Base-by-base conservation (phyloP, 2,797 vertebrate genomes). In the Hapalemur alaotrensis region DNA sequence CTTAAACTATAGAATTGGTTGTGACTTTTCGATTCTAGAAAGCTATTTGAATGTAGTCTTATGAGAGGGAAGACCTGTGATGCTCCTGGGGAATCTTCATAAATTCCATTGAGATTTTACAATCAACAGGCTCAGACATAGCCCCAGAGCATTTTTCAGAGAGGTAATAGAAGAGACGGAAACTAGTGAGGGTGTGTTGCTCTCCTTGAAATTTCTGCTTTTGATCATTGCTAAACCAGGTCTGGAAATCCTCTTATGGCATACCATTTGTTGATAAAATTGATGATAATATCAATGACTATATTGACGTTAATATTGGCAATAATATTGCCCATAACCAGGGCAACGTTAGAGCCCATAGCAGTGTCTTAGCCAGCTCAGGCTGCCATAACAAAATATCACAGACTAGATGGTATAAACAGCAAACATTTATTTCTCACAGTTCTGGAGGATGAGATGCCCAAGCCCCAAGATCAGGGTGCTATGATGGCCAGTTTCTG, bases 1-100 rank as follows among this genome's bases (percentile, higher is more conserved):
- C 96, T 96, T 94, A 93, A 94, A 82, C 90, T 82, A 92, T 67
- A 95, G 87, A 92, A 89, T n/a, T 95, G 82, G 86, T 61, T 85
- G 72, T 48, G 87, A 93, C 80, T 97, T 97, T 97, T 92, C 81
- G 63, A 90, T 96, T 96, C 92, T 63, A 84, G 72, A 79, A 86
- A 81, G 82, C 83, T 97, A 89, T 97, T 73, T 95, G 93, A 95
- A 93, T 88, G 59, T 89, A 78, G 43, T 59, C 12, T 79, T 88
- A 54, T 18, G 72, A 83, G 83, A 52, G 50, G 70, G 13, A 89
- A 72, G 85, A 70, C 54, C 65, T 72, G 17, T 6, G 48, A 63
- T 23, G 67, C 72, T 94, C 46, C 28, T n/a, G 35, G 69, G 83
- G 35, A 10, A 91, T 15, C 3, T 5, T 18, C 54, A 23, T 70